Evolutionary conservation across 2,797 vertebrate species (phyloP).

Genomic region (Antrozous pallidus): DNA sequence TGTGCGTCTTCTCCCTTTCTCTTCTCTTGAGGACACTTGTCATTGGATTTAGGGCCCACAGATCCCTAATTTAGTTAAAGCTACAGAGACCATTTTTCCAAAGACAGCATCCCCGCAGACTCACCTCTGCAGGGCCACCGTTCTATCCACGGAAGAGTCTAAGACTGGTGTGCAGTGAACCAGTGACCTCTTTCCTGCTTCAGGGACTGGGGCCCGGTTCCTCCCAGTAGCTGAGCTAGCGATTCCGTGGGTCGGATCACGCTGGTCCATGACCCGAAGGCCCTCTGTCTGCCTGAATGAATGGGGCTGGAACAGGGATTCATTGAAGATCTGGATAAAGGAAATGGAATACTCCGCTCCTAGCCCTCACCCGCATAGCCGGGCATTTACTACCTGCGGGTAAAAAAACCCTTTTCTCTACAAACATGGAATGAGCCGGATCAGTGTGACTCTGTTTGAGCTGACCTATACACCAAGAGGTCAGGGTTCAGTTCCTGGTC

Average conservation of each 20-base stretch:
- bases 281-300: not conserved
- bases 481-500: too few species aligned
- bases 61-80: not conserved
- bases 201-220: not conserved
- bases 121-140: not conserved
- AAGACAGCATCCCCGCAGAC: not conserved
- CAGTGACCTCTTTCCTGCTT: not conserved
- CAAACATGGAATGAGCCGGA: not conserved
- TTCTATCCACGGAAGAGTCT: not conserved
- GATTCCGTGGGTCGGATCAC: too few species aligned
- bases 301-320: not conserved
- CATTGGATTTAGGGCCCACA: not conserved
- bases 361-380: not conserved
- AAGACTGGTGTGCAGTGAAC: fast-evolving
- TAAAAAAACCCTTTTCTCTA: not conserved
- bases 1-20: not conserved
- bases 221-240: not conserved
- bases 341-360: not conserved
- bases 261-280: not conserved
- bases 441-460: too few species aligned
- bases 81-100: not conserved
- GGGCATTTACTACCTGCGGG: not conserved
- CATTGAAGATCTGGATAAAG: not conserved
- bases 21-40: not conserved
- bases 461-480: too few species aligned